Evolutionary conservation across 2,888 invertebrate genomes (phyloP), one percentile per base, ranked within the genome.

Genomic region (Gnatocerus cornutus): DNA sequence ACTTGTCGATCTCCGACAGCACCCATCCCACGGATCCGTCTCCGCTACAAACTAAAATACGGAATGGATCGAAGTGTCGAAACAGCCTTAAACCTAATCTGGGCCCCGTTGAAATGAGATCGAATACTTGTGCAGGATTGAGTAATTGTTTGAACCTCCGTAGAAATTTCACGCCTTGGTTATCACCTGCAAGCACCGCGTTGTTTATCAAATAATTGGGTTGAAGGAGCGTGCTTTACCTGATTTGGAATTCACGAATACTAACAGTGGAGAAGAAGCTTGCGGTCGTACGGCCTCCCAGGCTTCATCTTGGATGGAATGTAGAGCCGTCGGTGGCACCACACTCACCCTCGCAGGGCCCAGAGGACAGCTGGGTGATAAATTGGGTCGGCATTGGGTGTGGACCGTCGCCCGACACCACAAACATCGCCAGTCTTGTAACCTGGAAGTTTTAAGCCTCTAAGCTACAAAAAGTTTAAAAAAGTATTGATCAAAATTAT

Each of bases 1-100:
- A 89, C 79, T 94, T 93, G 86, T 98, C 98, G 75, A 98, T 95
- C 86, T 98, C 97, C 74, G 96, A 94, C 72, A 99, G 89, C 71
- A 99, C 98, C 98, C 98, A 99, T 61, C 98, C 97, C 6, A 98
- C 97, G 33, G 97, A 97, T 13, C 98, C 98, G 84, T 99, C 98
- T 0, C 98, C 98, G 50, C 98, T 98, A 88, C 98, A 98, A 69
- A 98, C 96, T 74, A 98, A 88, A 81, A 98, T 96, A 77, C 98
- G 91, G 84, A 98, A 95, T 76, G 97, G 97, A 82, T 98, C 96
- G 84, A 98, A 97, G 86, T 96, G 95, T 77, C 96, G 90, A 87
- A 98, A 98, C 77, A 98, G 88, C 72, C 95, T 89, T 78, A 98
- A 87, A 5, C 90, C 93, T 79, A 91, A 90, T 86, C 97, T 92